Evolutionary conservation across 2,113 vertebrate species (phyloP).

Genomic region (Odocoileus hemionus): DNA sequence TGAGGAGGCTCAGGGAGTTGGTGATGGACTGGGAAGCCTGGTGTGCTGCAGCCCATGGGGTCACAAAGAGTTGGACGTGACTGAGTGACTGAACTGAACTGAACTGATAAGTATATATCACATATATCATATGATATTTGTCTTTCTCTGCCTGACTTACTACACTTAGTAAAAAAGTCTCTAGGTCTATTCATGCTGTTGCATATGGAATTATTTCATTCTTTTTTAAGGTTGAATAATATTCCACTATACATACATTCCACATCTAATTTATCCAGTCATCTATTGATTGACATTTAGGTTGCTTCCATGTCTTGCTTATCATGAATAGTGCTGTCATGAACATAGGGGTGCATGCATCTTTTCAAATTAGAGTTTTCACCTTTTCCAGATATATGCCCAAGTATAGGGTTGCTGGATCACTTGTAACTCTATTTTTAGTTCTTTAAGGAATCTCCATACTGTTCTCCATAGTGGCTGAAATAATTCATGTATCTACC

Average conservation of each 20-base stretch:
- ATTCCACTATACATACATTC: neutral
- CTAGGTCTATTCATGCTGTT: neutral
- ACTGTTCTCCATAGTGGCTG: neutral
- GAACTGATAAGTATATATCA: neutral
- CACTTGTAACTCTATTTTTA: neutral
- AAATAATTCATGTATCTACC: neutral
- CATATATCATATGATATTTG: neutral
- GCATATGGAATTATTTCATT: neutral
- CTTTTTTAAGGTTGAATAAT: neutral
- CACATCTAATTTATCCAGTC: neutral
- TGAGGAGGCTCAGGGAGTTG: neutral
- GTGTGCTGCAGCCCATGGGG: accelerated
- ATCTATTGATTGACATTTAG: neutral
- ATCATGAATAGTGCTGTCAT: neutral
- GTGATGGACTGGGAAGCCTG: neutral
- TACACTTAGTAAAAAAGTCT: neutral
- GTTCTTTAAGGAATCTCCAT: neutral
- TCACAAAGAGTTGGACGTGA: neutral
- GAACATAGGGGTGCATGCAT: neutral
- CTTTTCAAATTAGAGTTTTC: neutral
- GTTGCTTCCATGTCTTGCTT: neutral
- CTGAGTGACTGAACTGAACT: neutral
- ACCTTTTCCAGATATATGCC: neutral
- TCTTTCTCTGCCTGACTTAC: neutral
- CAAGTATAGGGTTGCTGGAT: neutral